These are phyloP conservation scores for Diachrysia chrysitis DNA, from an alignment of 2,888 invertebrate species.

Conservation along the genomic window DNA sequence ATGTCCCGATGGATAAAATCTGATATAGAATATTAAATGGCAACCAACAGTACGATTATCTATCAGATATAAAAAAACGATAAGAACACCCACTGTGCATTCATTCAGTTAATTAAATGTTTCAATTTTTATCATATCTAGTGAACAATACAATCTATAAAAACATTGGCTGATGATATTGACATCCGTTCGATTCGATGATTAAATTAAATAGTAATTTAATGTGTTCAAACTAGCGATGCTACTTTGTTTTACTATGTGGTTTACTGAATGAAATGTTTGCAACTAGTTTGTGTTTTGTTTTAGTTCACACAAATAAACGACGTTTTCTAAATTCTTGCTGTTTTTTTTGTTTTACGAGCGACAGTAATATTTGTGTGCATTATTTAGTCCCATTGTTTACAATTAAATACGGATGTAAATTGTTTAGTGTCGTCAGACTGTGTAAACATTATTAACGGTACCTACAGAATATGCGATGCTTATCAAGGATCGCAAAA, in stretches of 20 bases:
- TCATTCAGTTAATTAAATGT: neutral
- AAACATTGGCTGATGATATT: neutral
- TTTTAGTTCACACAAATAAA: constrained; percentile 8
- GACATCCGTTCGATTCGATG: too few relatives aligned
- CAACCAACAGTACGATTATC: neutral
- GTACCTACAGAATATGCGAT: neutral
- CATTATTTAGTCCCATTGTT: constrained; percentile 6
- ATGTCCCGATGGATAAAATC: too few relatives aligned
- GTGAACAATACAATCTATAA: neutral
- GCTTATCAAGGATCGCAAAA: neutral
- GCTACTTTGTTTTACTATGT: neutral
- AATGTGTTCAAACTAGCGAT: neutral
- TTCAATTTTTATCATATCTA: neutral
- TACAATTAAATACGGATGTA: constrained; percentile 19
- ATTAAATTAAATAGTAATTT: too few relatives aligned
- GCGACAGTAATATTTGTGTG: constrained; percentile 12
- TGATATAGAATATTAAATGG: neutral
- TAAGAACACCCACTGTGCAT: neutral
- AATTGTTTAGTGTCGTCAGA: constrained; percentile 14
- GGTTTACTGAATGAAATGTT: neutral
- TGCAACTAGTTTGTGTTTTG: constrained; percentile 5
- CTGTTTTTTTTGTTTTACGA: neutral
- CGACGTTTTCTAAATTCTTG: neutral
- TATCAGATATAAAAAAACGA: neutral
- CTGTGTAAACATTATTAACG: neutral